phyloP scores from a whole-genome alignment of 2,113 vertebrate species.

The Ameiurus melas region DNA sequence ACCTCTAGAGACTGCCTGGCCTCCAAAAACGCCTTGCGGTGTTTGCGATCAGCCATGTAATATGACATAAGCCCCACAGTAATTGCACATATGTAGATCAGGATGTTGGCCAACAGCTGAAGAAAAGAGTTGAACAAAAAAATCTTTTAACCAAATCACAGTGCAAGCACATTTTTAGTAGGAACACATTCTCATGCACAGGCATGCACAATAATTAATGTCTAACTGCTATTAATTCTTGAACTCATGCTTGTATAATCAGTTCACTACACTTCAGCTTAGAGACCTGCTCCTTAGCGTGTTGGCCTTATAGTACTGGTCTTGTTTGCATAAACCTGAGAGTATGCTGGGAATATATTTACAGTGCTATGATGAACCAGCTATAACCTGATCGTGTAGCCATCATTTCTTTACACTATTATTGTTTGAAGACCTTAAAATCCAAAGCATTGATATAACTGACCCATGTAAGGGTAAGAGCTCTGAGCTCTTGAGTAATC shows the following conservation, averaged over 20 bases:
- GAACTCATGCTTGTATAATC: neutral
- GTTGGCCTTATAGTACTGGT: neutral
- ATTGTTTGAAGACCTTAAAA: neutral
- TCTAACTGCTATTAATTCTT: conserved; percentile 4
- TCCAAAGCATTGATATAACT: neutral
- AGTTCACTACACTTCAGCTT: neutral
- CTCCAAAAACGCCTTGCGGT: conserved; percentile 95
- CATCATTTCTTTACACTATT: neutral
- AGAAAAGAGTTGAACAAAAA: conserved; percentile 27
- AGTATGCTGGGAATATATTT: neutral
- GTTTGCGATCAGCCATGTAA: conserved; percentile 96
- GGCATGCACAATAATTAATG: neutral
- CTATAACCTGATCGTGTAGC: neutral
- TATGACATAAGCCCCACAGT: conserved; percentile 92
- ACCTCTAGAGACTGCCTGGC: conserved; percentile 93
- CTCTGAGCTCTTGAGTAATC: neutral
- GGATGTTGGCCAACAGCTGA: conserved; percentile 87
- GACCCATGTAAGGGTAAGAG: neutral
- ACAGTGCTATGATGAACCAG: neutral
- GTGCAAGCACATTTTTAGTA: neutral
- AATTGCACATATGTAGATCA: conserved; percentile 90
- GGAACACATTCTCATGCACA: conserved; percentile 21
- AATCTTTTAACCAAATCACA: conserved; percentile 20
- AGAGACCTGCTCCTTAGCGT: conserved; percentile 6
- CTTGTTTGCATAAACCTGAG: neutral